phyloP scores from a whole-genome alignment of 2,797 vertebrate species.

The Chloroceryle amazona region DNA sequence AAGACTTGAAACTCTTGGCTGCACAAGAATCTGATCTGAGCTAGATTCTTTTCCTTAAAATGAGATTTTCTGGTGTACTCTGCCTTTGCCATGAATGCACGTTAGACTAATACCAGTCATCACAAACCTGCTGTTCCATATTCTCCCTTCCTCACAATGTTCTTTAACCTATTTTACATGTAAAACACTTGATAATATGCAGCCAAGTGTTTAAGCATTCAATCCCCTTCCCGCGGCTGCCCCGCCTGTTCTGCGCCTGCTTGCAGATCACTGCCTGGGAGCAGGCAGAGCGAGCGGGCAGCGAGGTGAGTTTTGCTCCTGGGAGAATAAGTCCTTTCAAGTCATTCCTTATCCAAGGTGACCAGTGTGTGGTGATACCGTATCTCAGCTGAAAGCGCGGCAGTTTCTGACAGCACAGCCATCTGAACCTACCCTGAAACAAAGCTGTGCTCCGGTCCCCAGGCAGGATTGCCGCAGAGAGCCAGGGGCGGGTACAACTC shows the following conservation, averaged over 20 bases:
- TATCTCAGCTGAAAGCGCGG: neutral
- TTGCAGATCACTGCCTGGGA: conserved; percentile 40
- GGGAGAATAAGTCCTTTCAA: conserved; percentile 38
- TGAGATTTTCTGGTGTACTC: neutral
- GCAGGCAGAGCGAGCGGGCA: neutral
- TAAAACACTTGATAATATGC: neutral
- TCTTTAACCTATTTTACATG: conserved; percentile 32
- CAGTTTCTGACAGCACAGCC: neutral
- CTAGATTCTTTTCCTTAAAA: neutral
- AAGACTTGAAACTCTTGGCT: conserved; percentile 19
- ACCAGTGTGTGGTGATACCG: neutral
- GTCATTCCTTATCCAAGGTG: conserved; percentile 45
- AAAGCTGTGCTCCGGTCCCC: neutral
- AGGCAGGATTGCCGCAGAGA: neutral
- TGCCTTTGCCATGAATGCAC: neutral
- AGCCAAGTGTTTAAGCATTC: conserved; percentile 35
- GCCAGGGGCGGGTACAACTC: neutral
- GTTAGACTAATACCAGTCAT: conserved; percentile 11
- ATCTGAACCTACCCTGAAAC: neutral
- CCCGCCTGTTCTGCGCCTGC: neutral
- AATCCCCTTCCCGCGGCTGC: neutral
- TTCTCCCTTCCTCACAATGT: neutral
- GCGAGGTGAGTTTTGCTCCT: conserved; percentile 3
- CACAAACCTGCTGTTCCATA: neutral
- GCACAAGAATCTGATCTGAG: neutral